Base-by-base conservation (phyloP, 2,113 vertebrate species). In the Halichoeres trimaculatus region DNA sequence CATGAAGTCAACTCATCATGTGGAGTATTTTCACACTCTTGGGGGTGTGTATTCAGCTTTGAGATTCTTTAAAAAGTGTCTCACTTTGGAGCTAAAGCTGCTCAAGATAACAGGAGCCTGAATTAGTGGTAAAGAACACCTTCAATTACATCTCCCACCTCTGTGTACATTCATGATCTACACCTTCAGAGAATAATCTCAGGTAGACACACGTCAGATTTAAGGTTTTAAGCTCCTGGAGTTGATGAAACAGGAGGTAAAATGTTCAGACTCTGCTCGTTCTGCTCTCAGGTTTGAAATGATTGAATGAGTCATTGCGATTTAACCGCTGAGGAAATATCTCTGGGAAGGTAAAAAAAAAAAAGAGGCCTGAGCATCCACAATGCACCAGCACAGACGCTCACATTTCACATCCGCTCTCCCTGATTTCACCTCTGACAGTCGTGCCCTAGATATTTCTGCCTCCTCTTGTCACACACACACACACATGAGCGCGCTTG, bases 391-490 rank as follows among this genome's bases (percentile, higher is more conserved):
- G 40, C 40, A 41, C 40, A 41, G 20, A 11, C 52, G 52, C 38
- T 56, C 61, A 23, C 26, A 35, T 66, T 22, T 69, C 4, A 19
- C 17, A 50, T 38, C 58, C 34, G 11, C 43, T 54, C 59, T 41
- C 60, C 38, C 54, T 78, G 38, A 78, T 78, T 80, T 85, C 73
- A 81, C 75, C 75, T 80, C 77, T 72, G 75, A 85, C 74, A 67
- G 74, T 60, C 67, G 74, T 91, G 87, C 40, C 78, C 88, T 81
- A 91, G 80, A 89, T 89, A 70, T 87, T 88, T 80, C 72, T 83
- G 65, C 70, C 85, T 86, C 79, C 74, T 40, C 74, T 77, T 82
- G n/a, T n/a, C n/a, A n/a, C 85, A 89, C 76, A 86, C 70, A 56
- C 75, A 63, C 36, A 65, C 19, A 63, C 83, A 63, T 6, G 6